These are phyloP conservation scores for Drosophila arawakana DNA, from an alignment of 1,140 invertebrate species.

Conservation along the genomic window DNA sequence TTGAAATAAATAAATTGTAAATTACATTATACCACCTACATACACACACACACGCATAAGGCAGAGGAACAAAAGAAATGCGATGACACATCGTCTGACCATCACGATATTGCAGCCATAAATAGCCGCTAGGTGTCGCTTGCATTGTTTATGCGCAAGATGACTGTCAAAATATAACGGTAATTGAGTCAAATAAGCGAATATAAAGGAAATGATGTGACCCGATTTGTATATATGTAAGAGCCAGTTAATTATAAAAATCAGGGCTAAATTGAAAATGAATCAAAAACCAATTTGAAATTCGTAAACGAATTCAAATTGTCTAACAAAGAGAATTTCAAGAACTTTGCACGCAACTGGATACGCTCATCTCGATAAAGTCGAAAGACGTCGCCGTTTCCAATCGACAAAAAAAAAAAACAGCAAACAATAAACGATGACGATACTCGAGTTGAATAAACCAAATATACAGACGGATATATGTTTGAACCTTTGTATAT, in stretches of 20 bases:
- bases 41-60: too few species aligned
- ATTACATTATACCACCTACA: too few species aligned
- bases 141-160: slow-evolving; percentile 24
- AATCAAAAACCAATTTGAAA: background rate
- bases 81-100: background rate
- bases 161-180: slow-evolving; percentile 27
- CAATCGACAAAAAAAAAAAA: background rate
- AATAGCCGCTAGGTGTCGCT: slow-evolving; percentile 21
- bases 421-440: slow-evolving; percentile 1
- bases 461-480: background rate
- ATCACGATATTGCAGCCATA: slow-evolving; percentile 12
- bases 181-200: slow-evolving; percentile 18
- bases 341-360: slow-evolving; percentile 27
- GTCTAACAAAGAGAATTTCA: slow-evolving; percentile 40
- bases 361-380: background rate
- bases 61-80: background rate
- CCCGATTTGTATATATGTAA: slow-evolving; percentile 31
- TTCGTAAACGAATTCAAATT: slow-evolving; percentile 16
- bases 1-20: too few species aligned
- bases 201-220: slow-evolving; percentile 16
- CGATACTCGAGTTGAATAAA: slow-evolving; percentile 56
- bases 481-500: too few species aligned
- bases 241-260: background rate
- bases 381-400: background rate
- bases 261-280: background rate